Base-by-base conservation (phyloP, 2,113 vertebrate genomes). In the Anguilla rostrata region DNA sequence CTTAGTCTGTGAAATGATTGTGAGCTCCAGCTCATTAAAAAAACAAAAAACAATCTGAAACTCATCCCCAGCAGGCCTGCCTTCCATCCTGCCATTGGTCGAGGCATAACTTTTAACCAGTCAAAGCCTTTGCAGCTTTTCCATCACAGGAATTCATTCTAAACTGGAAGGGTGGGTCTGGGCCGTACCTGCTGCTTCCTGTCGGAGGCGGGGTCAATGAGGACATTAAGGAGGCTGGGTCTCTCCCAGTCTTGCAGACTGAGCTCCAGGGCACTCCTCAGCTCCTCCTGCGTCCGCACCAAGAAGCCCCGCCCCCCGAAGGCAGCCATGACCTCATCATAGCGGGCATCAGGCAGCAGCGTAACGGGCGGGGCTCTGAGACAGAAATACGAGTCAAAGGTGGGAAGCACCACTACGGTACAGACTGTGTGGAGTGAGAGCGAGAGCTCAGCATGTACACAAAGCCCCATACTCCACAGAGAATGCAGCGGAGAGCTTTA, bases 301-400 rank as follows among this genome's bases (percentile, higher is more conserved):
- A 98, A 96, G 90, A 97, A 97, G 5, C 98, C 98, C 91, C 89
- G 95, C 16, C 98, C 98, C 84, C 98, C 98, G 90, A 99, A 99
- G 0, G 97, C 97, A 41, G 91, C 92, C 96, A 99, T 98, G 82
- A 99, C 93, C 90, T 97, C 89, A 82, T 99, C 97, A 78, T 99
- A 99, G 88, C 90, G 97, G 6, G 97, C 94, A 79, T 98, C 97
- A 57, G 98, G 98, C 82, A 99, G 91, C 41, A 99, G 96, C 85
- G 95, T 96, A 84, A 97, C 90, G 2, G 98, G 98, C 89, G 98
- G 98, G 0, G 92, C 92, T 78, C 98, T 99, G 91, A 82, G 90
- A 87, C 82, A 83, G 0, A 60, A 60, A 60, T 0, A 56, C 14
- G 15, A 79, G 4, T 39, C 15, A 80, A 5, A 39, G 12, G 11